These are phyloP conservation scores for Nemapogon koenigi DNA, from an alignment of 2,888 invertebrate species.

Conservation along the genomic window DNA sequence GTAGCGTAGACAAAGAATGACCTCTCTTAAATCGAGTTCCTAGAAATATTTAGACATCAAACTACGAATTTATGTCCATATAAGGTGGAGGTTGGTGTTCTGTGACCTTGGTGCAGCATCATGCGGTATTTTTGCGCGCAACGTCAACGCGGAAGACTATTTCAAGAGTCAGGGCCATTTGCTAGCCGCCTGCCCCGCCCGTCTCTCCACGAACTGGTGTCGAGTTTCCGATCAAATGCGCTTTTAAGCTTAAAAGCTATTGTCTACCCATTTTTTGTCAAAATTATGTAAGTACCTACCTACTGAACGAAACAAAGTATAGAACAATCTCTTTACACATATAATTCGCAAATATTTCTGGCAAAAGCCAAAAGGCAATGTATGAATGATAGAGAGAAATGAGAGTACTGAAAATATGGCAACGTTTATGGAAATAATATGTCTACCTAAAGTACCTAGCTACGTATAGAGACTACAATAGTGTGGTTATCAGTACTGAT, in stretches of 20 bases:
- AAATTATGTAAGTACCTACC: neutral
- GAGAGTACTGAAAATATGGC: neutral
- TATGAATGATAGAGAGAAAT: neutral
- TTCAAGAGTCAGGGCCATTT: conserved; percentile 60
- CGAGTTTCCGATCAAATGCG: conserved; percentile 7
- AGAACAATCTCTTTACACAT: too few relatives aligned
- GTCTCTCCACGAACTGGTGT: conserved; percentile 13
- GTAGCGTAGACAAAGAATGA: too few relatives aligned
- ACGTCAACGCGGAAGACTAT: conserved; percentile 63
- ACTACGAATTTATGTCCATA: conserved; percentile 29
- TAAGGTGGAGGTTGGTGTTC: conserved; percentile 22
- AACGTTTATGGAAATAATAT: conserved; percentile 2
- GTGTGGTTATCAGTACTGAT: too few relatives aligned
- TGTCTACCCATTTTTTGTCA: neutral
- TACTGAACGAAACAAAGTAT: neutral
- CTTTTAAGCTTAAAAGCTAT: neutral
- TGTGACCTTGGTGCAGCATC: conserved; percentile 42
- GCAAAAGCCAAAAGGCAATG: neutral
- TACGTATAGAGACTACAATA: too few relatives aligned
- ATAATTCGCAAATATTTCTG: too few relatives aligned
- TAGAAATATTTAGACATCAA: too few relatives aligned
- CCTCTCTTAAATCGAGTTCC: too few relatives aligned
- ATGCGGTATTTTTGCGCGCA: conserved; percentile 60
- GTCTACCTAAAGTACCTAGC: too few relatives aligned
- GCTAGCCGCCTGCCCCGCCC: conserved; percentile 30